Evolutionary conservation across 2,113 vertebrate species (phyloP), one percentile per base, ranked within the genome.

Genomic region (Silurus asotus): DNA sequence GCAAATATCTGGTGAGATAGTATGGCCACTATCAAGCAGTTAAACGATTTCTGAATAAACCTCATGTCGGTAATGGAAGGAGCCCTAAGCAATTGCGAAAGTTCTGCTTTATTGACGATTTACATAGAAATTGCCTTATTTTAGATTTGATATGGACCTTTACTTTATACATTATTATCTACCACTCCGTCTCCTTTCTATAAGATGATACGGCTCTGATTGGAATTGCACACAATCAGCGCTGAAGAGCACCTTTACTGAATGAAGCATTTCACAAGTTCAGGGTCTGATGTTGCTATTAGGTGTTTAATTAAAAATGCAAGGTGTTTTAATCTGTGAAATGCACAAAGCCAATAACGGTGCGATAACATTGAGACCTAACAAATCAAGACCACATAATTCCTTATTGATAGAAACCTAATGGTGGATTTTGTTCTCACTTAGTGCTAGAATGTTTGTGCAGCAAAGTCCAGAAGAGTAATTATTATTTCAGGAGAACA

Each of bases 71-170:
- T 97, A 97, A 97, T 95, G 93, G 96, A 94, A 96, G 95, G 94
- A 95, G 95, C 96, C 96, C 96, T 95, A 96, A 97, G 97, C 96
- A 97, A 97, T 96, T 95, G 95, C 95, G 94, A 96, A 96, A 96
- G 97, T 97, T 97, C 96, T 97, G 96, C 96, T 96, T 97, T 98
- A 97, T 98, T 97, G 96, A 93, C 94, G 96, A 98, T 99, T 98
- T 98, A 97, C 97, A 99, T 98, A 98, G 97, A 98, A 98, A 98
- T 97, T 97, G 97, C 96, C 96, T 98, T 96, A 98, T 99, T 98
- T 97, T 96, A 96, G 96, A 93, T 95, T 96, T 94, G 96, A 96
- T 97, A 96, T 95, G 95, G 95, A 96, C 95, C 92, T 93, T 92
- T 93, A 91, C 84, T 87, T 92, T 86, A 92, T 91, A 90, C 91